Conservation (phyloP, 2,888 invertebrate genomes). For the Clivina fossor region DNA sequence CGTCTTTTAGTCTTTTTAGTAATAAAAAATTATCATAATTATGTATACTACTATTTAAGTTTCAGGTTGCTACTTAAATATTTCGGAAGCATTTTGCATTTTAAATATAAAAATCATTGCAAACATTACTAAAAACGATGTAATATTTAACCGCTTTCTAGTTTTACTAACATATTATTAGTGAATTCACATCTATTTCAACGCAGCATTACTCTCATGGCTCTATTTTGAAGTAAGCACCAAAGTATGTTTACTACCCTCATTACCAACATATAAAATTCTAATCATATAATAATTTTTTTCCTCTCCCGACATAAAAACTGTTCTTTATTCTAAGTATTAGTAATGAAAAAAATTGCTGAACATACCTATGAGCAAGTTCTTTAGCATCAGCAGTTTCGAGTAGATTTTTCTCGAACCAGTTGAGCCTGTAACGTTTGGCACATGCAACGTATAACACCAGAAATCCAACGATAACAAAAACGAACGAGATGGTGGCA, state of each 20-base stretch:
- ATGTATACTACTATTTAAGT: neutral
- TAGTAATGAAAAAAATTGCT: no score
- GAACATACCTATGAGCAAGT: constrained; percentile 52
- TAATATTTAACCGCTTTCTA: neutral
- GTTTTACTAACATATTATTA: no score
- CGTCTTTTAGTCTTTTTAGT: neutral
- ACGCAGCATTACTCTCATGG: neutral
- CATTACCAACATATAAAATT: no score
- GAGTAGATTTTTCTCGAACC: constrained; percentile 61
- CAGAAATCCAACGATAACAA: constrained; percentile 54
- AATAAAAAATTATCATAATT: neutral
- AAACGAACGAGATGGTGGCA: constrained; percentile 55
- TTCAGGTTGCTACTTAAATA: no score
- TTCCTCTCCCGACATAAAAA: no score
- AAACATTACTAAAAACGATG: neutral
- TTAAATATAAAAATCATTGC: no score
- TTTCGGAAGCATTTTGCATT: no score
- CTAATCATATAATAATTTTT: no score
- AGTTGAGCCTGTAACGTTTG: constrained; percentile 58
- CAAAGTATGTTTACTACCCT: constrained; percentile 42
- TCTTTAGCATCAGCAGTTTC: constrained; percentile 56
- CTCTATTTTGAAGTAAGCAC: neutral
- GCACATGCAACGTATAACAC: constrained; percentile 59
- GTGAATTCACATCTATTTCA: no score
- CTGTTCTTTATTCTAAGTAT: no score